Evolutionary conservation across 2,888 invertebrate genomes (phyloP).

Genomic region (Sarcophaga rosellei): DNA sequence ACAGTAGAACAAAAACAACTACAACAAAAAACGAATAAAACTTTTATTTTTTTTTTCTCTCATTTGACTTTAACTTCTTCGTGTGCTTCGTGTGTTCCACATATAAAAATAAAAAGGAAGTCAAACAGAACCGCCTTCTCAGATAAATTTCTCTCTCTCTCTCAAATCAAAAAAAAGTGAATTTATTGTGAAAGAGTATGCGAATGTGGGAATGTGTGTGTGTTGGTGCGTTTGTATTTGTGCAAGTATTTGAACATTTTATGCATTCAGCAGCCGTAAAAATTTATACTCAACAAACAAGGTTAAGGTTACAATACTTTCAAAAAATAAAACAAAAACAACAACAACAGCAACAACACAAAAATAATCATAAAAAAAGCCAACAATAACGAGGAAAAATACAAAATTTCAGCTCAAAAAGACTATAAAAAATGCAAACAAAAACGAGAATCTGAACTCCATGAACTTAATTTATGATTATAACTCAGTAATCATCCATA

Average conservation of each 20-base stretch:
- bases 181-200: neutral
- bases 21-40: too few species aligned
- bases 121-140: slow-evolving; percentile 42
- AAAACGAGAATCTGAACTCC: slow-evolving; percentile 69
- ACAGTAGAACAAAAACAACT: slow-evolving; percentile 37
- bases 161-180: neutral
- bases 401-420: slow-evolving; percentile 31
- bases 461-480: slow-evolving; percentile 80
- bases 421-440: slow-evolving; percentile 12
- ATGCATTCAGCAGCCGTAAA: slow-evolving; percentile 77
- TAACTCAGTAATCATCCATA: slow-evolving; percentile 71
- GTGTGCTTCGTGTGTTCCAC: slow-evolving; percentile 35
- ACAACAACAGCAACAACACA: neutral
- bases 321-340: slow-evolving; percentile 58
- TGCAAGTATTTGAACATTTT: slow-evolving; percentile 69
- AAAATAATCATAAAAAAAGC: slow-evolving; percentile 62
- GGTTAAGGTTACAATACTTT: slow-evolving; percentile 77
- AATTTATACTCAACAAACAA: slow-evolving; percentile 73
- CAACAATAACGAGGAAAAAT: neutral
- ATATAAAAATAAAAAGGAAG: slow-evolving; percentile 39
- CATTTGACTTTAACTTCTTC: slow-evolving; percentile 35
- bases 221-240: slow-evolving; percentile 4
- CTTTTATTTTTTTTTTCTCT: slow-evolving; percentile 45
- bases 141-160: slow-evolving; percentile 12
- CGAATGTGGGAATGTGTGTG: neutral